These are phyloP conservation scores for Sinocyclocheilus maitianheensis DNA, from an alignment of 2,113 vertebrate species.

Conservation along the genomic window DNA sequence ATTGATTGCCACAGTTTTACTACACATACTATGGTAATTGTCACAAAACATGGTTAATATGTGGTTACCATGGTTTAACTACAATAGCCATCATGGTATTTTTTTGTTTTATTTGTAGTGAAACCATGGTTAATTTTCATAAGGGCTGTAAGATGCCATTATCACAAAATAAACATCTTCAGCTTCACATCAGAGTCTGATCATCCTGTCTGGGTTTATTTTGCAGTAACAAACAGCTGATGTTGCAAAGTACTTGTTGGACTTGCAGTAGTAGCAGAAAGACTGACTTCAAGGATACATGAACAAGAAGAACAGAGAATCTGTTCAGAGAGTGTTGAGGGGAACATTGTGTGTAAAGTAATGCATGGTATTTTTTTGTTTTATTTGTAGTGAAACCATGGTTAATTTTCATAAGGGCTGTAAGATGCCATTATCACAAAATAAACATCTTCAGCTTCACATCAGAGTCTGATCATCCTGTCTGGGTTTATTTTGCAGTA, in stretches of 20 bases:
- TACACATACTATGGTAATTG: background rate
- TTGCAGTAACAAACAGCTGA: background rate
- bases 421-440: no score
- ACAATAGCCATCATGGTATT: background rate
- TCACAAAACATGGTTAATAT: no score
- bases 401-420: no score
- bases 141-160: no score
- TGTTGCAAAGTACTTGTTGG: background rate
- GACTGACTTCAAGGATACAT: background rate
- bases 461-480: background rate
- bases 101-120: background rate
- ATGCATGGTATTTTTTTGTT: background rate
- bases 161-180: background rate
- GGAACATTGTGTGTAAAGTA: constrained; percentile 54
- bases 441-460: background rate
- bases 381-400: background rate
- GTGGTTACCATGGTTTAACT: background rate
- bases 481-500: background rate
- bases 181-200: background rate
- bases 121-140: no score
- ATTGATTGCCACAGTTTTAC: background rate
- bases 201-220: background rate
- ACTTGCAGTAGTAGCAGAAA: background rate
- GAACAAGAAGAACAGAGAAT: constrained; percentile 24
- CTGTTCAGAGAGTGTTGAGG: constrained; percentile 23